Percentiles rank a stretch among this genome's conserved stretches.
Conservation (phyloP, 2,888 invertebrate species). For the Allacma fusca region DNA sequence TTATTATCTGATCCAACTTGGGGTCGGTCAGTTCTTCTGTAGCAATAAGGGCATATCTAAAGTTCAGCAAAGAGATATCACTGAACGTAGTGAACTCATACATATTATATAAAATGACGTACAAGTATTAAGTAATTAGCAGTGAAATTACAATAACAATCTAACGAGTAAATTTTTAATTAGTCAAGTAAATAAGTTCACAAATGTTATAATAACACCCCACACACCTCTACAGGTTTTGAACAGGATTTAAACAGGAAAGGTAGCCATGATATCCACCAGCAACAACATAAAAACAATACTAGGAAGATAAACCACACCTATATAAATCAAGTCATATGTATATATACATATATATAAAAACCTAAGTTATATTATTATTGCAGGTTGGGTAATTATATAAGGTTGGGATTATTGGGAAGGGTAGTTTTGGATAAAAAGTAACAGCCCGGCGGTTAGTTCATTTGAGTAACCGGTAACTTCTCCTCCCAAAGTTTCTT, state of each 20-base stretch:
- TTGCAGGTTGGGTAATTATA: too few relatives aligned
- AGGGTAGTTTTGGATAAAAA: too few relatives aligned
- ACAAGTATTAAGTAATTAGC: neutral
- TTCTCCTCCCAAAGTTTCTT: neutral
- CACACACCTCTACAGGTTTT: slow-evolving; percentile 23
- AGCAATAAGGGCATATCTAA: slow-evolving; percentile 29
- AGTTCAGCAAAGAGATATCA: neutral
- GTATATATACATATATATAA: too few relatives aligned
- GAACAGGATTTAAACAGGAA: slow-evolving; percentile 17
- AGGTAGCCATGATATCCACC: slow-evolving; percentile 33
- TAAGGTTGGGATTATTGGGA: too few relatives aligned
- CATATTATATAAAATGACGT: slow-evolving; percentile 6
- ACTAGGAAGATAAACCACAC: neutral
- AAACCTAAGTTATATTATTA: too few relatives aligned
- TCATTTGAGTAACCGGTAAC: too few relatives aligned
- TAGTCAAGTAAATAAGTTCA: neutral
- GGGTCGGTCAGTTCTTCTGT: slow-evolving; percentile 20
- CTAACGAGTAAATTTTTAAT: too few relatives aligned
- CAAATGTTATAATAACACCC: too few relatives aligned
- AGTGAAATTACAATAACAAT: neutral
- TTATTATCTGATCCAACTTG: slow-evolving; percentile 29
- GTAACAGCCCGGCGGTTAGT: too few relatives aligned
- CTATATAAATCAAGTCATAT: too few relatives aligned
- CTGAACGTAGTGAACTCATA: neutral
- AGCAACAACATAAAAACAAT: slow-evolving; percentile 23